Conservation (phyloP, 1,140 invertebrate genomes). For the Lasioglossum albipes region DNA sequence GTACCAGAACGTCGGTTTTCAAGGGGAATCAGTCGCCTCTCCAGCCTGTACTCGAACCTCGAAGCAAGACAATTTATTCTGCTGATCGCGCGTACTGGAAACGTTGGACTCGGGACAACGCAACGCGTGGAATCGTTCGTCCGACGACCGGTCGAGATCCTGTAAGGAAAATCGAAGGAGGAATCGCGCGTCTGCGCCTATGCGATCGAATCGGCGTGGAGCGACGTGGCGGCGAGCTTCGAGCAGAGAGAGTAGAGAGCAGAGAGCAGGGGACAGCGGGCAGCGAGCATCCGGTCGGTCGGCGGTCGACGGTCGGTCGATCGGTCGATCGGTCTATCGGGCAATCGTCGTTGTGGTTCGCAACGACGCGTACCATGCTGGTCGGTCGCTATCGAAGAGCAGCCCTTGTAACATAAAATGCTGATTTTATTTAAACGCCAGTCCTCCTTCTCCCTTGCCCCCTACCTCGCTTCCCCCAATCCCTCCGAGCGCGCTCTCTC, state of each 20-base stretch:
- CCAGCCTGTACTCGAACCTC: too few relatives aligned
- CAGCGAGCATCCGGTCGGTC: too few relatives aligned
- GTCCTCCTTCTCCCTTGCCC: background rate
- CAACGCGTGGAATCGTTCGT: background rate
- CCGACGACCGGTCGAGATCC: background rate
- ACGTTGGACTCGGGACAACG: too few relatives aligned
- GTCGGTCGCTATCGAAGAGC: conserved; percentile 62
- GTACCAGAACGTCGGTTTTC: too few relatives aligned
- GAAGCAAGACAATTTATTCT: too few relatives aligned
- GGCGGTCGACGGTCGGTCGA: background rate
- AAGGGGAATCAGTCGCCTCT: too few relatives aligned
- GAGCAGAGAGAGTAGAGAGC: too few relatives aligned
- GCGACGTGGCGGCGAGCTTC: too few relatives aligned
- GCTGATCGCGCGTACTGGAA: too few relatives aligned
- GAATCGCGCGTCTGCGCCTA: background rate
- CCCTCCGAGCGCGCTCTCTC: background rate
- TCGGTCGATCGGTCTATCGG: conserved; percentile 39
- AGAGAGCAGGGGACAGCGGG: too few relatives aligned
- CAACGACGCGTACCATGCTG: conserved; percentile 50
- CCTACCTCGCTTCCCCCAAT: background rate
- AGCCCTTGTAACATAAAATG: conserved; percentile 72
- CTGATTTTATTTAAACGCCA: conserved; percentile 75
- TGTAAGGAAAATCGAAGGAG: conserved; percentile 4
- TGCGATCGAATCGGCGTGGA: conserved; percentile 8
- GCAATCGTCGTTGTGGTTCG: conserved; percentile 47